A percentile compares a stretch with the other conserved stretches of the same genome.
Evolutionary conservation across 2,113 vertebrate genomes (phyloP).

Genomic region (Hemicordylus capensis): DNA sequence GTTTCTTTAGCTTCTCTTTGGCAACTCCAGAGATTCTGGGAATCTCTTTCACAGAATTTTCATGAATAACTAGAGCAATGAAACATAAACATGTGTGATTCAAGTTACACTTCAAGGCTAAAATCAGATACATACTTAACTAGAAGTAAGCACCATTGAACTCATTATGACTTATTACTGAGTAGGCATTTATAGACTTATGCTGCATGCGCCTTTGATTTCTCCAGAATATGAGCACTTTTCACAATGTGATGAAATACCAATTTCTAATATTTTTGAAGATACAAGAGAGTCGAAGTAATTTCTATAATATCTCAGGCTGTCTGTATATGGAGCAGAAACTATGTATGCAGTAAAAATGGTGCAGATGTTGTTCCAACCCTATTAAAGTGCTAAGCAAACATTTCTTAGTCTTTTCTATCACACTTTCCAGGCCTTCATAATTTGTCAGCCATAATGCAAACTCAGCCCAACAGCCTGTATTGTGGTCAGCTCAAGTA

Average conservation of each 20-base stretch:
- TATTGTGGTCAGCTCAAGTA: neutral
- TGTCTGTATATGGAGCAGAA: no score
- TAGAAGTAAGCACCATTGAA: no score
- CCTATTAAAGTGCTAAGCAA: neutral
- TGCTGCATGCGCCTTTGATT: neutral
- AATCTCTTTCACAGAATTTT: constrained; percentile 81
- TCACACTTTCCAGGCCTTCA: neutral
- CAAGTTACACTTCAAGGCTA: neutral
- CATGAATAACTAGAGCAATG: constrained; percentile 81
- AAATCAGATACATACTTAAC: no score
- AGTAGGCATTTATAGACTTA: no score
- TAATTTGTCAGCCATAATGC: neutral
- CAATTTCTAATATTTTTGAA: neutral
- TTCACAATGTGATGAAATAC: neutral
- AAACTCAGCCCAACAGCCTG: neutral
- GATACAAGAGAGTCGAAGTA: neutral
- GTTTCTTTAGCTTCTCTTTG: constrained; percentile 80
- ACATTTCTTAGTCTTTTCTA: neutral
- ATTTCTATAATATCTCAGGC: neutral
- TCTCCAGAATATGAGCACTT: neutral
- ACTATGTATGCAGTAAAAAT: no score
- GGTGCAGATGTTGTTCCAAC: no score
- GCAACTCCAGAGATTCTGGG: constrained; percentile 69
- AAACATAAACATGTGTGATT: constrained; percentile 13
- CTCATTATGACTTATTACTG: no score